Conservation (phyloP, 2,888 invertebrate genomes). For the Oscheius onirici region DNA sequence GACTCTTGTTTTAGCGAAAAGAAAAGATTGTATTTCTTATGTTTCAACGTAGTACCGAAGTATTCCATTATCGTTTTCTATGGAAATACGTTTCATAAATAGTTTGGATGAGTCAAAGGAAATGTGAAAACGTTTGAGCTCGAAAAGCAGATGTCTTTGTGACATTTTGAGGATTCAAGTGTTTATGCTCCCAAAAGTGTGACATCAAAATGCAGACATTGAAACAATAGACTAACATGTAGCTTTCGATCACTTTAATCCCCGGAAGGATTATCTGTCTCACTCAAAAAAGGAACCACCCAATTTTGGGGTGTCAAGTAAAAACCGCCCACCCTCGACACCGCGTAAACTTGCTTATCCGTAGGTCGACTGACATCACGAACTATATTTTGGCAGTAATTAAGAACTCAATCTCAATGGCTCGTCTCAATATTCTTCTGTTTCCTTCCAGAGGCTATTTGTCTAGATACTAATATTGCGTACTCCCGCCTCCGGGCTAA, state of each 20-base stretch:
- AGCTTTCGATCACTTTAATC: neutral
- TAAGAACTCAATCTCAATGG: conserved; percentile 3
- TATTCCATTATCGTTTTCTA: no score
- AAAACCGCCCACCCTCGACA: neutral
- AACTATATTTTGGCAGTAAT: conserved; percentile 20
- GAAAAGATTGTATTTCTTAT: no score
- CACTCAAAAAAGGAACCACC: neutral
- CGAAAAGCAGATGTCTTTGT: no score
- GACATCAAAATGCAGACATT: no score
- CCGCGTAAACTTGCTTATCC: neutral
- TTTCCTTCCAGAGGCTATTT: conserved; percentile 27
- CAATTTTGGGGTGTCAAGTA: neutral
- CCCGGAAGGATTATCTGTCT: neutral
- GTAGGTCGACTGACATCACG: conserved; percentile 10
- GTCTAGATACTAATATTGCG: conserved; percentile 23
- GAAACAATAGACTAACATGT: neutral
- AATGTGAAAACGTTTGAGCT: no score
- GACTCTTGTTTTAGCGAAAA: no score
- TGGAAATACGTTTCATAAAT: no score
- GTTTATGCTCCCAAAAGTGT: no score
- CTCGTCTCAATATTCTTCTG: conserved; percentile 16
- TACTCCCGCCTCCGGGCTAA: conserved; percentile 23
- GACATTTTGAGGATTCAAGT: no score
- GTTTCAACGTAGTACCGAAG: no score
- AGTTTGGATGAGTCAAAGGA: no score